Percentiles rank a stretch among this genome's conserved stretches.
Conservation (phyloP, 2,113 vertebrate genomes). For the Hipposideros armiger region DNA sequence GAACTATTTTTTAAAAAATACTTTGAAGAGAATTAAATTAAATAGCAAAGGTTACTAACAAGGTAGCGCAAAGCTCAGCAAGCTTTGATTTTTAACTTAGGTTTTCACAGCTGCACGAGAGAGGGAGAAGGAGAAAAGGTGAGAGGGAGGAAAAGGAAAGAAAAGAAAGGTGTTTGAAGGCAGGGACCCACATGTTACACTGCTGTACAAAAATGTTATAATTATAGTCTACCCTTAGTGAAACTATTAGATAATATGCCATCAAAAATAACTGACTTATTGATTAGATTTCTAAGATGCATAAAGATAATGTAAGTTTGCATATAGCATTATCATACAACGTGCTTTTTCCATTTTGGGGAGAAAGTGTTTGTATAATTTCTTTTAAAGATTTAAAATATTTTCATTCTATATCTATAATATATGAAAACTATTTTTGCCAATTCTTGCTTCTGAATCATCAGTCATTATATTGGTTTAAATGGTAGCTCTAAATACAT, state of each 20-base stretch:
- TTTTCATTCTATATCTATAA: background rate
- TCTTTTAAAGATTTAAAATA: background rate
- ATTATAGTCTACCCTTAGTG: background rate
- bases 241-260: background rate
- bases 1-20: background rate
- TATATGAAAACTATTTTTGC: background rate
- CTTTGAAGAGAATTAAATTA: background rate
- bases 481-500: background rate
- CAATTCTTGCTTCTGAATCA: background rate
- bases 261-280: background rate
- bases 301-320: background rate
- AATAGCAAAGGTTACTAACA: background rate
- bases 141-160: background rate
- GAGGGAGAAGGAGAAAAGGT: no score
- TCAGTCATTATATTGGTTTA: background rate
- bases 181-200: background rate
- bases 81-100: background rate
- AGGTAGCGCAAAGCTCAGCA: background rate
- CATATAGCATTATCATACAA: no score
- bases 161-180: background rate
- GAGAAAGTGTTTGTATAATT: background rate
- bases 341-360: background rate
- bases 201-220: background rate
- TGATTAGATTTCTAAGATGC: background rate
- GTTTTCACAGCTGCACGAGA: background rate